Conservation (phyloP, 92 coral and sea anemone species). For the Isaurus tuberculatus region DNA sequence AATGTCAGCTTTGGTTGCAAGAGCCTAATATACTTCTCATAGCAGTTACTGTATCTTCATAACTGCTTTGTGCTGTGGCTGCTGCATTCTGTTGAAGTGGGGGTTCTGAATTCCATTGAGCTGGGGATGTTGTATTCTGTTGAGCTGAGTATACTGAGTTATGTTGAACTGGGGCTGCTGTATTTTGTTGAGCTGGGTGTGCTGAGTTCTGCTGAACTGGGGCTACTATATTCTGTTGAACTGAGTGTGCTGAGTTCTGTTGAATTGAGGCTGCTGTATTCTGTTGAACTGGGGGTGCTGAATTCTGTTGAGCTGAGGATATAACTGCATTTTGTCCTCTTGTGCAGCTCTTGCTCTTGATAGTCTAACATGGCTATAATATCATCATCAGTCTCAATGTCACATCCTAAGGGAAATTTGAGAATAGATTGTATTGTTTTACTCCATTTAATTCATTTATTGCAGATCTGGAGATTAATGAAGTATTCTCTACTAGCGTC, state of each 20-base stretch:
- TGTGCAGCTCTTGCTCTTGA: too few species aligned
- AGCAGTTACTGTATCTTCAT: not conserved
- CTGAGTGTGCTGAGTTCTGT: not conserved
- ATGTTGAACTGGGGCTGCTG: not conserved
- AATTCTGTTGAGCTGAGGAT: not conserved
- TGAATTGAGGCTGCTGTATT: not conserved
- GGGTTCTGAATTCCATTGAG: not conserved
- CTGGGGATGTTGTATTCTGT: not conserved
- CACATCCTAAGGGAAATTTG: not conserved
- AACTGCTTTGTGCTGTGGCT: slow-evolving; percentile 7
- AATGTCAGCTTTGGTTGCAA: slow-evolving; percentile 1
- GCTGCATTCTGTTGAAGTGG: not conserved
- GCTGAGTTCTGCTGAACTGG: not conserved
- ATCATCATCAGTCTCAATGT: too few species aligned
- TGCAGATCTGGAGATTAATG: slow-evolving; percentile 26
- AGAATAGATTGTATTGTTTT: not conserved
- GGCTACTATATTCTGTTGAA: not conserved
- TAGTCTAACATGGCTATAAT: too few species aligned
- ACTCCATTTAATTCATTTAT: not conserved
- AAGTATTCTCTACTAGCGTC: not conserved
- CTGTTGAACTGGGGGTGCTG: not conserved
- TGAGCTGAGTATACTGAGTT: not conserved
- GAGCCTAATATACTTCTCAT: not conserved
- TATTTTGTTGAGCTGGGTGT: not conserved
- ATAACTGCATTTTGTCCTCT: too few species aligned